Base-by-base conservation (phyloP, 2,113 vertebrate species). In the Pycnonotus jocosus region DNA sequence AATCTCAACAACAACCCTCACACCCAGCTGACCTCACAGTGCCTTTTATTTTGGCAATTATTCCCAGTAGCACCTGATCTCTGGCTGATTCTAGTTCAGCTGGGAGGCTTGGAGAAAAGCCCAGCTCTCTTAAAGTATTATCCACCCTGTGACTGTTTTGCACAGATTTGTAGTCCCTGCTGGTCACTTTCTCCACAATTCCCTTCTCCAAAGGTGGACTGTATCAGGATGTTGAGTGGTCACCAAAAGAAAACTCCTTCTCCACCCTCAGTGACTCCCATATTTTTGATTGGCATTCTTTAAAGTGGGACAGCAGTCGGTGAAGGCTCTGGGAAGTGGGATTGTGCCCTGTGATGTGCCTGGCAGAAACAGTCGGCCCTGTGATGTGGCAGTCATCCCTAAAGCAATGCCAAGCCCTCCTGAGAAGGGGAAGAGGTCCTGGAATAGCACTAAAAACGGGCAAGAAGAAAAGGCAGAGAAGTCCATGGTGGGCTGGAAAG, bases 101-200 rank as follows among this genome's bases (percentile, higher is more conserved):
- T 88, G 86, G 28, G 42, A 92, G 61, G 76, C 53, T 96, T 96
- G 92, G 85, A 96, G 64, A 30, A 81, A 83, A 90, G 61, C 79
- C 90, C 64, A 84, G 47, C 22, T 88, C 62, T 70, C 74, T 58
- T 70, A 19, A 72, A 66, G 15, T 4, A 0, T 37, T 47, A 57
- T 71, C 31, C 47, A 33, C 10, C 4, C 35, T 31, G 10, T 53
- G 31, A 40, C 44, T 64, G 15, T 80, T 93, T 66, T 60, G 33
- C 70, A 54, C 27, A 65, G 74, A 86, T 56, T 3, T 68, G 16
- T 33, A 71, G 30, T 25, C 21, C n/a, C 62, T 74, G 51, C 31
- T 87, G 51, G 42, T 56, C 56, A 10, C 35, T 84, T 70, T 71
- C 38, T 58, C 48, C 82, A 33, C 33, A 53, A 33, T 20, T 48